phyloP scores from a whole-genome alignment of 2,797 vertebrate species.

The Pipistrellus kuhlii region DNA sequence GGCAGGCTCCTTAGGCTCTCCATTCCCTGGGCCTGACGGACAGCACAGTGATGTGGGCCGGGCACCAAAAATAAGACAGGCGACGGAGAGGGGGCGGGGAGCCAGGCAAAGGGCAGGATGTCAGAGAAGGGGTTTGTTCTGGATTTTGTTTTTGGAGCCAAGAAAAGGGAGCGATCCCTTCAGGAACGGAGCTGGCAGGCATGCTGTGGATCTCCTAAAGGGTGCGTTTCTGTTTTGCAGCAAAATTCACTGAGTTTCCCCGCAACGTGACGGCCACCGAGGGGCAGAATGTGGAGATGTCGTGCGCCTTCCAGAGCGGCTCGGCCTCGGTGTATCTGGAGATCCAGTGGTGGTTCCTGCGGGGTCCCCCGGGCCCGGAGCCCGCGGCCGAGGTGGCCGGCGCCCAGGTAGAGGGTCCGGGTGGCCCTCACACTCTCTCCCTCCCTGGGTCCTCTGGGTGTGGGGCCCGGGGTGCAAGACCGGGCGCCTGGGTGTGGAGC shows the following conservation, averaged over 20 bases:
- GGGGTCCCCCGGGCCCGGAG: slow-evolving; percentile 90
- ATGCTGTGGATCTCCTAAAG: slow-evolving; percentile 32
- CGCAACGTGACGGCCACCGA: slow-evolving; percentile 95
- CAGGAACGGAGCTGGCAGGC: background rate
- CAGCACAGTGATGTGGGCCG: background rate
- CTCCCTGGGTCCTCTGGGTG: background rate
- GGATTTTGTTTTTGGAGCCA: background rate
- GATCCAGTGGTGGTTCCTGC: slow-evolving; percentile 98
- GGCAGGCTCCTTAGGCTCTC: slow-evolving; percentile 61
- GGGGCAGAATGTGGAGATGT: slow-evolving; percentile 98
- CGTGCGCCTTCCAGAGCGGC: slow-evolving; percentile 96
- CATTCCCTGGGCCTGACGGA: slow-evolving; percentile 3
- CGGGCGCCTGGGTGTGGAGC: background rate
- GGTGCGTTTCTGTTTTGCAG: slow-evolving; percentile 87
- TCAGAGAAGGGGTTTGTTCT: background rate
- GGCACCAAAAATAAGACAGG: accelerated
- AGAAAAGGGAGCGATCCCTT: background rate
- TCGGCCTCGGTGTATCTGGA: slow-evolving; percentile 95
- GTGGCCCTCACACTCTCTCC: background rate
- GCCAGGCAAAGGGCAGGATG: background rate
- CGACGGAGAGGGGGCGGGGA: background rate
- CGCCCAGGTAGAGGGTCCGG: slow-evolving; percentile 90
- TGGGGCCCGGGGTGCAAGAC: background rate
- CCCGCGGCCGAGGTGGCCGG: slow-evolving; percentile 89
- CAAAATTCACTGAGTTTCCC: slow-evolving; percentile 96